These are phyloP conservation scores for Pteria penguin DNA, from an alignment of 2,888 invertebrate species.

Conservation along the genomic window DNA sequence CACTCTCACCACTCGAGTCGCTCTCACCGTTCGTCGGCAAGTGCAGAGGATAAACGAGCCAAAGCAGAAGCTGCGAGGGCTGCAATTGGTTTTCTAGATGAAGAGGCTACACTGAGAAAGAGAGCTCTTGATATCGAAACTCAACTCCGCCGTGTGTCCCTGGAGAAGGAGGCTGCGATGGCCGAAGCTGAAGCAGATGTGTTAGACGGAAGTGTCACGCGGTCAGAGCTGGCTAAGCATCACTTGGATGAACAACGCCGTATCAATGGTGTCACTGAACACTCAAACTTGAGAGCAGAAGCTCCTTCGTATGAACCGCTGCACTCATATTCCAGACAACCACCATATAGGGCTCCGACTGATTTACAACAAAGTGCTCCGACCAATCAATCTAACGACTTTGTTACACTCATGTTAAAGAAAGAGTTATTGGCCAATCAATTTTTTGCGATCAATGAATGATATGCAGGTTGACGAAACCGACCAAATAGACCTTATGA, in stretches of 20 bases:
- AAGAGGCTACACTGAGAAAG: neutral
- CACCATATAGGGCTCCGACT: neutral
- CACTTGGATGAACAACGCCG: neutral
- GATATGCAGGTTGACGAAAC: constrained; percentile 9
- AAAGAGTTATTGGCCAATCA: neutral
- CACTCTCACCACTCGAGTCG: neutral
- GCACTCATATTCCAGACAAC: neutral
- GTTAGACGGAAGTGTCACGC: neutral
- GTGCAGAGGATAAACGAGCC: neutral
- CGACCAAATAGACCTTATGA: constrained; percentile 7
- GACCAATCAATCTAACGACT: neutral
- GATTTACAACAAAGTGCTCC: neutral
- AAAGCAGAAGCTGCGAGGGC: neutral
- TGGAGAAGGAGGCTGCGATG: neutral
- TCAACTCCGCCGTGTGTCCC: neutral
- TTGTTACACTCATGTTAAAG: neutral
- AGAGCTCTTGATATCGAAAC: neutral
- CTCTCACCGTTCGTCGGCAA: neutral
- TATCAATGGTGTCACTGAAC: neutral
- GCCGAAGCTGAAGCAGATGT: neutral
- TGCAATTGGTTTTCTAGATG: neutral
- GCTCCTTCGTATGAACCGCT: neutral
- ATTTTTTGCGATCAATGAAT: constrained; percentile 1
- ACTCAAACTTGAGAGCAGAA: neutral
- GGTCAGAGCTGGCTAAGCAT: neutral